These are phyloP conservation scores for Danionella cerebrum DNA, from an alignment of 2,113 vertebrate genomes.

Conservation along the genomic window DNA sequence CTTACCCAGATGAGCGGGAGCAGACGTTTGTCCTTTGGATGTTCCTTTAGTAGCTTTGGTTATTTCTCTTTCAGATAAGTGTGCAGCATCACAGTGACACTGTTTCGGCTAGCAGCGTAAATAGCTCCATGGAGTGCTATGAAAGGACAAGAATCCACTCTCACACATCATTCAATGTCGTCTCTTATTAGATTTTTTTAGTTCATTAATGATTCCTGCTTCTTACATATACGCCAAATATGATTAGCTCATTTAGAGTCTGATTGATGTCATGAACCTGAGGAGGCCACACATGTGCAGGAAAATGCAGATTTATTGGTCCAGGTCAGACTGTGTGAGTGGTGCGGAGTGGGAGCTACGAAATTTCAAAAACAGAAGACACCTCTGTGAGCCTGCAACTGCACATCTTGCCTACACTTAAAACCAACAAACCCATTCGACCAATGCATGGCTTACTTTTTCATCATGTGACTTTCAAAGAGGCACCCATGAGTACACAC, in stretches of 20 bases:
- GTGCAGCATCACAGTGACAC: slow-evolving; percentile 7
- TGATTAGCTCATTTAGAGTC: neutral
- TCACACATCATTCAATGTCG: slow-evolving; percentile 12
- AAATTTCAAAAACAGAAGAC: too few species aligned
- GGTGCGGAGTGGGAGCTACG: too few species aligned
- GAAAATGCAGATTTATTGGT: neutral
- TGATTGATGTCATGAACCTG: slow-evolving; percentile 1
- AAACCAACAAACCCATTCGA: too few species aligned
- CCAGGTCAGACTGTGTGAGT: too few species aligned
- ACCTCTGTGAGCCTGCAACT: too few species aligned
- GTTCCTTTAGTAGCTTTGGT: slow-evolving; percentile 10
- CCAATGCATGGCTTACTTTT: too few species aligned
- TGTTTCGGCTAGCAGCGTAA: slow-evolving; percentile 18
- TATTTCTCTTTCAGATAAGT: slow-evolving; percentile 26
- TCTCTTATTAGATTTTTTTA: slow-evolving; percentile 21
- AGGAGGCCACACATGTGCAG: neutral
- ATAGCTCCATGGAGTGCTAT: neutral
- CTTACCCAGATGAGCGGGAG: slow-evolving; percentile 4
- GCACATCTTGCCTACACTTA: too few species aligned
- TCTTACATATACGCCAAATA: neutral
- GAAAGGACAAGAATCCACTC: neutral
- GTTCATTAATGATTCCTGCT: slow-evolving; percentile 7
- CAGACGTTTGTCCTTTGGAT: slow-evolving; percentile 22
- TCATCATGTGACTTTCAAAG: too few species aligned
- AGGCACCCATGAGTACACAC: too few species aligned